Evolutionary conservation across 2,113 vertebrate genomes (phyloP), one percentile per base, ranked within the genome.

Genomic region (Elaphurus davidianus): DNA sequence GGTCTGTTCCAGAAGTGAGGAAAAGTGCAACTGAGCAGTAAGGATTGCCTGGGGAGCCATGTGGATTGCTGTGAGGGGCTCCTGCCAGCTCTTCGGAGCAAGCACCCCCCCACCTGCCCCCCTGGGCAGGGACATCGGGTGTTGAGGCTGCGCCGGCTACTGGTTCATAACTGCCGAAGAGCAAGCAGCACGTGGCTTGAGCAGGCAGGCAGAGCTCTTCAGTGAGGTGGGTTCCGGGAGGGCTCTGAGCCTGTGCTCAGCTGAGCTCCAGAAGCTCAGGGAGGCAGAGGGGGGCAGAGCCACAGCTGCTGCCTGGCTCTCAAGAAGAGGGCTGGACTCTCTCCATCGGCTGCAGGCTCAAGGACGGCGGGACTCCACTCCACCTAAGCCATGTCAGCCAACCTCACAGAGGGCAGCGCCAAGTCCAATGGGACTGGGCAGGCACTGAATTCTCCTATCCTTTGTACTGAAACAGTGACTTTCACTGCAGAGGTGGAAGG

Each of bases 381-480:
- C 85, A 82, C 97, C 2, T 54, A 74, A 76, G 83, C 55, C 97
- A 99, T 99, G 99, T 96, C 98, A 36, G 82, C 94, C 60, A 33
- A 67, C 96, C 93, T 98, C 96, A 98, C 98, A 10, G 98, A 98
- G 97, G 67, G 87, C 97, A 98, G 97, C 98, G 91, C 94, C 64
- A 33, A 23, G 57, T 94, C 94, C 59, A 98, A 62, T 59, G 94
- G 81, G 81, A 96, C 96, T 45, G 83, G 76, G 0, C 3, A 28
- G 71, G 97, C 79, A 21, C 45, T 93, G 92, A 98, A 98, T 94
- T 81, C 98, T 17, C 81, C 97, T 5, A 98, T 47, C 83, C 96
- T 95, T 93, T 99, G 99, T 91, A 98, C 98, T 4, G 98, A 98
- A 85, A 97, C 90, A 0, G 96, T 98, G 95, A 98, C 98, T 97